Percentiles rank a stretch among this genome's conserved stretches.
Conservation (phyloP, 2,113 vertebrate genomes). For the Caloenas nicobarica region DNA sequence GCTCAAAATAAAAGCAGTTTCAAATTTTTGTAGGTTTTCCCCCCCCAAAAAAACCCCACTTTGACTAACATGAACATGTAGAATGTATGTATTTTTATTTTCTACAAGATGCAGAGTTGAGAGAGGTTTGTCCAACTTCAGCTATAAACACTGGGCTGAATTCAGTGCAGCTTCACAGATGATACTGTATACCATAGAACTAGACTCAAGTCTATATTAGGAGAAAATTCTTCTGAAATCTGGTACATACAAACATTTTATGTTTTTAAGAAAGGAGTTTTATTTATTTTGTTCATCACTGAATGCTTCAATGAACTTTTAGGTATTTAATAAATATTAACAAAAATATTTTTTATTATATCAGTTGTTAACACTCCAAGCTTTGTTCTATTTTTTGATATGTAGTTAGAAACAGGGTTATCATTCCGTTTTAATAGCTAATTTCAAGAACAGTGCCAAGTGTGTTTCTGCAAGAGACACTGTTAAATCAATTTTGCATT, state of each 20-base stretch:
- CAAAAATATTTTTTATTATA: background rate
- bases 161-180: background rate
- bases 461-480: background rate
- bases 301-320: background rate
- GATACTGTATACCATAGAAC: background rate
- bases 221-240: background rate
- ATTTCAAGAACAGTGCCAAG: background rate
- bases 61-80: background rate
- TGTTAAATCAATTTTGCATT: background rate
- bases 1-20: background rate
- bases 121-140: background rate
- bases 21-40: background rate
- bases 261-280: background rate
- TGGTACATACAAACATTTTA: background rate
- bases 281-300: background rate
- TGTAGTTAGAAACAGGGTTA: background rate
- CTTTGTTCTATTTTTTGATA: background rate
- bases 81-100: background rate
- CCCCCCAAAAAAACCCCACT: fast-evolving
- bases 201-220: background rate
- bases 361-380: fast-evolving
- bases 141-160: background rate
- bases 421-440: background rate
- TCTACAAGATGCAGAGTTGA: background rate
- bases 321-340: background rate